Evolutionary conservation across 2,888 invertebrate species (phyloP).

Genomic region (Steromphala cineraria): DNA sequence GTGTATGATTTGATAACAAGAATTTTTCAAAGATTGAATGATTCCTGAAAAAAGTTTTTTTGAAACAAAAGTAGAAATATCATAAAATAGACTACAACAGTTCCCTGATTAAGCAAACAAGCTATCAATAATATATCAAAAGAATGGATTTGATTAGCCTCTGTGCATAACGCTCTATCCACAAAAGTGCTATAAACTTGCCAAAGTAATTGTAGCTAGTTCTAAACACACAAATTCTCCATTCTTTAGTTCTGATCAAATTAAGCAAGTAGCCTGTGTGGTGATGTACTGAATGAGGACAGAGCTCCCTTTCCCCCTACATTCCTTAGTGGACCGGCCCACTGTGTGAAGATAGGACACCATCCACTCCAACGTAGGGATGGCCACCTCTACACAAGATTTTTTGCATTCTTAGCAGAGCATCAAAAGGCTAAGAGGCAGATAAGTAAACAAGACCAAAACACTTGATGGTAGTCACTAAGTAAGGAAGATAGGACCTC

Average conservation of each 20-base stretch:
- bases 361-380: background rate
- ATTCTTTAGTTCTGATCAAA: background rate
- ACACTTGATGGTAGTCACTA: background rate
- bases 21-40: too few relatives aligned
- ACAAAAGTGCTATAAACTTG: background rate
- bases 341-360: background rate
- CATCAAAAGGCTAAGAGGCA: constrained; percentile 12
- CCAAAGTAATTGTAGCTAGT: background rate
- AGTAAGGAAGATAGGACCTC: background rate
- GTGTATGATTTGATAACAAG: too few relatives aligned
- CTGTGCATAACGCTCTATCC: background rate
- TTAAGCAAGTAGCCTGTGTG: background rate
- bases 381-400: background rate
- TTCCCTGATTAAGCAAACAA: too few relatives aligned
- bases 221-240: background rate
- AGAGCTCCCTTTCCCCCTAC: background rate
- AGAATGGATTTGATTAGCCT: background rate
- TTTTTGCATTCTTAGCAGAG: constrained; percentile 10
- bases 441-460: constrained; percentile 9
- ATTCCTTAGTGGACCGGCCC: background rate
- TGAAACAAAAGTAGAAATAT: too few relatives aligned
- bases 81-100: too few relatives aligned
- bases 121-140: too few relatives aligned
- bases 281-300: background rate
- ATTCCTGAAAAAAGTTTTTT: too few relatives aligned